These are phyloP conservation scores for Ascidia mentula DNA, from an alignment of 23 tunicate genomes.

Conservation along the genomic window DNA sequence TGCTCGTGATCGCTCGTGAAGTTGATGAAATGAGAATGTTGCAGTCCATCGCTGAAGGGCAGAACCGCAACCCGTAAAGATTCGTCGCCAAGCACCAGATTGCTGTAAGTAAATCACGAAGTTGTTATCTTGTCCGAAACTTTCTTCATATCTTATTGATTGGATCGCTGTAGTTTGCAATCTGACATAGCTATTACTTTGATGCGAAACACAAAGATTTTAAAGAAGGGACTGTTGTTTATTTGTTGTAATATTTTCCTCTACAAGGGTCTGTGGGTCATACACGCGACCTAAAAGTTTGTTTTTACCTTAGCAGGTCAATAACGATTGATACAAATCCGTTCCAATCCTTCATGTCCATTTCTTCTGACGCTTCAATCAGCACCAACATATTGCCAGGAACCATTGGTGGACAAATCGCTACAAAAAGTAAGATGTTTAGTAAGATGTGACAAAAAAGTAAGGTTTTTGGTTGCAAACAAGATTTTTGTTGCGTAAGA, in stretches of 20 bases:
- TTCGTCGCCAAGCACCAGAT: not conserved
- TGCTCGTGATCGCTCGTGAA: not conserved
- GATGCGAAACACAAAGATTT: not conserved
- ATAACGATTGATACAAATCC: not conserved
- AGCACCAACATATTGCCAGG: constrained; percentile 16
- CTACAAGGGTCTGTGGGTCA: no score
- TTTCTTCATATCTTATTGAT: no score
- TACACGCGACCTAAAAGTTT: no score
- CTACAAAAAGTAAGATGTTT: not conserved
- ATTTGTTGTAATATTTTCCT: no score
- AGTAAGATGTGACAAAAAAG: no score
- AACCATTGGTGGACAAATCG: constrained; percentile 14
- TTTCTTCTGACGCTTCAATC: not conserved
- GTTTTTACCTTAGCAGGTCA: not conserved
- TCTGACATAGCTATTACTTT: no score
- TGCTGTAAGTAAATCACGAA: not conserved
- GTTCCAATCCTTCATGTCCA: not conserved
- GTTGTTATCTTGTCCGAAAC: not conserved
- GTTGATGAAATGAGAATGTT: not conserved
- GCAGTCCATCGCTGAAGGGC: constrained; percentile 3
- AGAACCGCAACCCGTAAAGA: constrained; percentile 1
- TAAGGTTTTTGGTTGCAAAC: no score
- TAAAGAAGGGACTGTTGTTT: not conserved
- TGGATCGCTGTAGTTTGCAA: no score
- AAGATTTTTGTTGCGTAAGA: no score